Evolutionary conservation across 2,113 vertebrate genomes (phyloP).

Genomic region (Peucedramus taeniatus): DNA sequence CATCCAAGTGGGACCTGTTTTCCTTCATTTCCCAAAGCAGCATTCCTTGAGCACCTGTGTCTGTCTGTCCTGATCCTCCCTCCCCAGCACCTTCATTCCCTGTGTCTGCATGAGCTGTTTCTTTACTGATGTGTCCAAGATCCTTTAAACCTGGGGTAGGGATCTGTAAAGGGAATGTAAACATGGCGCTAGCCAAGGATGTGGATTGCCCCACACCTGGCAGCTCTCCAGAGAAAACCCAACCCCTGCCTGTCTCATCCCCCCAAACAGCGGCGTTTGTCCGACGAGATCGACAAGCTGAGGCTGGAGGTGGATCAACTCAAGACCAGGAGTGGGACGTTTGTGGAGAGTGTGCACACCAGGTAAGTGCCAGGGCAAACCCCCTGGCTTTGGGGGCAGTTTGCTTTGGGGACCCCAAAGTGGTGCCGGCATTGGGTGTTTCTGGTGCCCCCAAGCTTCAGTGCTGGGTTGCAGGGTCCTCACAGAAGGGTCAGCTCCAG

Average conservation of each 20-base stretch:
- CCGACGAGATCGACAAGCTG: constrained; percentile 93
- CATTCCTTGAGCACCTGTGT: background rate
- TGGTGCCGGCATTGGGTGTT: background rate
- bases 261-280: constrained; percentile 82
- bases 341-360: constrained; percentile 83
- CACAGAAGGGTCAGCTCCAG: background rate
- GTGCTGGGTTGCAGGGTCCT: background rate
- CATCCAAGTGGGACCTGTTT: background rate
- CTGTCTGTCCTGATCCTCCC: background rate
- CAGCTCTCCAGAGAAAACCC: background rate
- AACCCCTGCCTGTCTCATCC: background rate
- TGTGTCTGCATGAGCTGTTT: constrained; percentile 6
- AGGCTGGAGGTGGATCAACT: constrained; percentile 92
- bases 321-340: constrained; percentile 86
- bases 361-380: constrained; percentile 71
- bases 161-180: background rate
- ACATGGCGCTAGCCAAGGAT: background rate
- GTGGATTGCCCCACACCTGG: background rate
- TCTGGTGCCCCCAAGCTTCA: background rate
- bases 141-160: background rate
- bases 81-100: background rate
- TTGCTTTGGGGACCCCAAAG: background rate
- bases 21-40: background rate
- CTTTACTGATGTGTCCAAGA: background rate
- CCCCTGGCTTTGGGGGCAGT: fast-evolving